A percentile compares a stretch with the other conserved stretches of the same genome.
Conservation (phyloP, 92 coral and sea anemone species). For the Ricordea florida region DNA sequence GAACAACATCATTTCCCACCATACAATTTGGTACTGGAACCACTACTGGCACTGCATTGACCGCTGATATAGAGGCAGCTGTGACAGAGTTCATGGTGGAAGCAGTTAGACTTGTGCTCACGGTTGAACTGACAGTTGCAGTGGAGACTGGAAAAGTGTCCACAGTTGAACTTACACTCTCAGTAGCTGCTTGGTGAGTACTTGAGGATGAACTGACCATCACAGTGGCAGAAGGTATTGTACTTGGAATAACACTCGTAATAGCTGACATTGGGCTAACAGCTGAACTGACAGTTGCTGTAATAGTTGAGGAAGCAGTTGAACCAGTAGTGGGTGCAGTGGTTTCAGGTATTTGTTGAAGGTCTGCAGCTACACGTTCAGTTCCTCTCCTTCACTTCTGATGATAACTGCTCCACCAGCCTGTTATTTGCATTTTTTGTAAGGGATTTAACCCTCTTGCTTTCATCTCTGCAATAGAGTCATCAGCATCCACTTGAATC, state of each 20-base stretch:
- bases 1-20: not conserved
- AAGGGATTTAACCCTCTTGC: not conserved
- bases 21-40: not conserved
- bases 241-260: too few species aligned
- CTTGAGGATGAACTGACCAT: too few species aligned
- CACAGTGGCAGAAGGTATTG: too few species aligned
- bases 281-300: not conserved
- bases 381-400: not conserved
- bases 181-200: too few species aligned
- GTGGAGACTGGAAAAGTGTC: too few species aligned
- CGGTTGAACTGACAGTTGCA: too few species aligned
- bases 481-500: not conserved
- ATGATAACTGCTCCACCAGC: conserved; percentile 33
- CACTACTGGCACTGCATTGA: not conserved
- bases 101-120: too few species aligned
- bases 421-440: not conserved
- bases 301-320: too few species aligned
- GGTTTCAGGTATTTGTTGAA: not conserved
- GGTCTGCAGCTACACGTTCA: not conserved
- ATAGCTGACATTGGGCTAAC: not conserved
- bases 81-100: too few species aligned
- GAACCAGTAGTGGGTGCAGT: not conserved
- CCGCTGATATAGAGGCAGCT: not conserved
- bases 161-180: too few species aligned
- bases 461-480: not conserved